phyloP scores from a whole-genome alignment of 2,797 vertebrate genomes.

The Phalloptychus januarius region DNA sequence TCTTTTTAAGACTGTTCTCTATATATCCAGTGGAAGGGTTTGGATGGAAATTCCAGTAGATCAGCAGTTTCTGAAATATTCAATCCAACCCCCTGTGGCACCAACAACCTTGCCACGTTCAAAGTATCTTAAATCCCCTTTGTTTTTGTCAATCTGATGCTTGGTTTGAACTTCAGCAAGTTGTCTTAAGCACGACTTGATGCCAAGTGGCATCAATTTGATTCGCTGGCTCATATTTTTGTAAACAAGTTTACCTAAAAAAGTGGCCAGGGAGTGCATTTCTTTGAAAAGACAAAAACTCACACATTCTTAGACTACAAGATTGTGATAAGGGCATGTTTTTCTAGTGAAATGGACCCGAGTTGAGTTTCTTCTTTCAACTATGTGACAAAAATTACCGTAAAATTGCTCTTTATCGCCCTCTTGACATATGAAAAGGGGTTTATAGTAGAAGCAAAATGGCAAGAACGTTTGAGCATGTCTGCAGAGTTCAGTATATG shows the following conservation, averaged over 20 bases:
- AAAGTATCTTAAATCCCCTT: neutral
- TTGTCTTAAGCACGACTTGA: neutral
- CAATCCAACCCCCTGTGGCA: neutral
- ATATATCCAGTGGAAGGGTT: neutral
- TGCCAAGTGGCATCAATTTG: neutral
- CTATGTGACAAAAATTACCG: conserved; percentile 18
- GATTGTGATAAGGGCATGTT: neutral
- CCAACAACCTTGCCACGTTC: neutral
- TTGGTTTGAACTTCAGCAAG: neutral
- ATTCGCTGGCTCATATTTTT: neutral
- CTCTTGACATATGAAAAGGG: conserved; percentile 18
- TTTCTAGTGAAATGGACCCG: conserved; percentile 9
- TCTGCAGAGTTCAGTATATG: conserved; percentile 17
- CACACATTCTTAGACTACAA: neutral
- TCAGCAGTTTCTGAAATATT: neutral
- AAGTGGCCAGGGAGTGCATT: conserved; percentile 8
- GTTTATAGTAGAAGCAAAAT: conserved; percentile 12
- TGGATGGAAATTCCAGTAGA: neutral
- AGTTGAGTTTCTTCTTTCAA: conserved; percentile 2
- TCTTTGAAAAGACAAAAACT: conserved; percentile 8
- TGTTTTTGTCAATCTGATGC: neutral
- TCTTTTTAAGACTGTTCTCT: neutral
- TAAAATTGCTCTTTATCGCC: conserved; percentile 9
- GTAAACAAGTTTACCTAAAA: neutral
- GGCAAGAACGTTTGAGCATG: conserved; percentile 24